Conservation (phyloP, 1,140 invertebrate species). For the Drosophila parabipectinata region DNA sequence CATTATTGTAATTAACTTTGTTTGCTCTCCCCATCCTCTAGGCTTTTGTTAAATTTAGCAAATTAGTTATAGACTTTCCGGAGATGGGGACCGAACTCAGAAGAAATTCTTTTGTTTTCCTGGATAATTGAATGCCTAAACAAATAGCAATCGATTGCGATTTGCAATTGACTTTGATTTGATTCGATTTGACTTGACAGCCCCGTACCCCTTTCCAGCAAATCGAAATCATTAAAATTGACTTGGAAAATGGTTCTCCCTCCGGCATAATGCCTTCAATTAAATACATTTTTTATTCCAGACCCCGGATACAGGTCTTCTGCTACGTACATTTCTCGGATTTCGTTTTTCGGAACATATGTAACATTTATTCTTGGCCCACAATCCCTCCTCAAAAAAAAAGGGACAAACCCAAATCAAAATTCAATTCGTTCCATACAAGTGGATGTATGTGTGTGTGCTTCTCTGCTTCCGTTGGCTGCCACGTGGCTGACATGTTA, state of each 20-base stretch:
- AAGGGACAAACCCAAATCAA: conserved; percentile 57
- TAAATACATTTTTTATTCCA: conserved; percentile 28
- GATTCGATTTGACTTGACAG: conserved; percentile 14
- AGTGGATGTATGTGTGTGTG: conserved; percentile 17
- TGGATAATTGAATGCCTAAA: conserved; percentile 33
- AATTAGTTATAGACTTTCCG: conserved; percentile 46
- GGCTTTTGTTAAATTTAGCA: conserved; percentile 63
- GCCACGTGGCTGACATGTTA: conserved; percentile 73
- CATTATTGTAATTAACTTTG: conserved; percentile 76
- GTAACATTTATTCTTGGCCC: conserved; percentile 40
- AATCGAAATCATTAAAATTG: conserved; percentile 6
- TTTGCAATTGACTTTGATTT: conserved; percentile 19
- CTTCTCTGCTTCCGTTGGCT: conserved; percentile 51
- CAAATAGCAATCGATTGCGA: conserved; percentile 32
- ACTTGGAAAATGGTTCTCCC: background rate
- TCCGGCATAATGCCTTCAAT: conserved; percentile 9
- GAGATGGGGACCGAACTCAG: background rate
- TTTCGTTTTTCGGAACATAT: conserved; percentile 30
- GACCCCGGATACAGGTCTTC: background rate
- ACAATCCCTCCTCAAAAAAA: background rate
- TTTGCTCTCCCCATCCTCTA: conserved; percentile 8
- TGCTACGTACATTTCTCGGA: background rate
- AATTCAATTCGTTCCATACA: conserved; percentile 56
- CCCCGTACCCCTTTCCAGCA: background rate
- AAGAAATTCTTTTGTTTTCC: conserved; percentile 12